phyloP scores from a whole-genome alignment of 2,888 invertebrate genomes.

The Amphipoea lucens region DNA sequence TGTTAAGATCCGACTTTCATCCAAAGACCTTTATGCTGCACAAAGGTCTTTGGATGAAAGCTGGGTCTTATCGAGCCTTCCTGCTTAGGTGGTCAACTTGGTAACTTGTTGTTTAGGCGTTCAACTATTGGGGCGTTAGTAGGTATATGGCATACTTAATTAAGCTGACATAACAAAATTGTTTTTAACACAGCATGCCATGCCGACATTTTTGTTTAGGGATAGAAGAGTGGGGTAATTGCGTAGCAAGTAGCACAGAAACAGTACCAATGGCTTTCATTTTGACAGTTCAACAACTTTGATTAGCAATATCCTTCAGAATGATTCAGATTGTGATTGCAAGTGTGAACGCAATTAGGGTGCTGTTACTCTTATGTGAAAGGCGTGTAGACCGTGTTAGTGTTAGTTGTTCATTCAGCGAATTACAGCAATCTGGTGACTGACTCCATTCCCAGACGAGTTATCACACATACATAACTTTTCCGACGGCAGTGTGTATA shows the following conservation, averaged over 20 bases:
- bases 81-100: neutral
- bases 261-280: too few relatives aligned
- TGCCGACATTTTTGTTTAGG: neutral
- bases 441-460: slow-evolving; percentile 30
- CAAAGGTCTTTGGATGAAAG: neutral
- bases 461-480: slow-evolving; percentile 13
- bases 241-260: too few relatives aligned
- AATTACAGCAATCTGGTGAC: slow-evolving; percentile 21
- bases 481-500: slow-evolving; percentile 20
- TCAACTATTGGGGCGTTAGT: too few relatives aligned
- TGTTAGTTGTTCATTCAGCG: slow-evolving; percentile 21
- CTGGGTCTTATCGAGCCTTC: neutral
- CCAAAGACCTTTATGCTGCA: too few relatives aligned
- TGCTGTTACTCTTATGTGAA: neutral
- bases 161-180: neutral
- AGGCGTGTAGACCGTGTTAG: slow-evolving; percentile 6
- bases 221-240: neutral
- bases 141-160: neutral
- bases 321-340: too few relatives aligned
- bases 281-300: too few relatives aligned
- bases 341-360: neutral
- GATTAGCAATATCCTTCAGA: too few relatives aligned
- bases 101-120: neutral
- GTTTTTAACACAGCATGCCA: neutral
- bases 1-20: too few relatives aligned